phyloP scores from a whole-genome alignment of 2,888 invertebrate species.

The Polylopha cassiicola region DNA sequence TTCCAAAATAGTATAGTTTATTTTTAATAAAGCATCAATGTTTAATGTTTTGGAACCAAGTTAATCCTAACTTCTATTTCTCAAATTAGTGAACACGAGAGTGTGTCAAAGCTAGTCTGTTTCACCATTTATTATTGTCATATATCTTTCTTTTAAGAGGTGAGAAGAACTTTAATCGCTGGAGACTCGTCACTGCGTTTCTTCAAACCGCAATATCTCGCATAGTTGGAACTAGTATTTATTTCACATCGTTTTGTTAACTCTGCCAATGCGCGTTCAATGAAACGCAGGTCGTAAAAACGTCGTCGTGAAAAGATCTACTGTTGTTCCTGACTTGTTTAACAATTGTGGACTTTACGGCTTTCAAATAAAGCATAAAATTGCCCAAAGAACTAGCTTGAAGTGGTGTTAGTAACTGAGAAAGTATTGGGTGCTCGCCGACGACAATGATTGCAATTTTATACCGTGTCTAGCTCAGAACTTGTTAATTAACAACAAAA shows the following conservation, averaged over 20 bases:
- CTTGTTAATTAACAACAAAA: constrained; percentile 33
- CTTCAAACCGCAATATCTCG: constrained; percentile 10
- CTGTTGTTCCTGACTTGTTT: constrained; percentile 2
- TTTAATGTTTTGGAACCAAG: too few relatives aligned
- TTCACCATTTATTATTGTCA: constrained; percentile 4
- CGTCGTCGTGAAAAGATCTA: neutral
- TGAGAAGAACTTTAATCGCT: constrained; percentile 14
- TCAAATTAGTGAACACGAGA: too few relatives aligned
- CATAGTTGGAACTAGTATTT: too few relatives aligned
- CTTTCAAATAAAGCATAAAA: constrained; percentile 4
- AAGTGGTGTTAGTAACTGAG: constrained; percentile 40
- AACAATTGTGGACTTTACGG: too few relatives aligned
- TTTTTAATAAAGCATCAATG: too few relatives aligned
- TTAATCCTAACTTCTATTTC: too few relatives aligned
- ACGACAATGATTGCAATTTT: constrained; percentile 38
- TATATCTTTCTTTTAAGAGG: constrained; percentile 9
- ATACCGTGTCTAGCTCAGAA: constrained; percentile 33
- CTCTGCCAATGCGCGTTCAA: constrained; percentile 13
- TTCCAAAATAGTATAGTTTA: too few relatives aligned
- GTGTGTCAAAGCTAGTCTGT: too few relatives aligned
- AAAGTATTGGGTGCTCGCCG: constrained; percentile 39
- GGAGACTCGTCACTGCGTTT: constrained; percentile 14
- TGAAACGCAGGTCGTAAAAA: constrained; percentile 18
- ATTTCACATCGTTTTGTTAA: constrained; percentile 22
- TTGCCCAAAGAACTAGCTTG: constrained; percentile 11